A percentile compares a stretch with the other conserved stretches of the same genome.
phyloP scores from a whole-genome alignment of 2,797 vertebrate genomes.

The Lophotriccus pileatus region DNA sequence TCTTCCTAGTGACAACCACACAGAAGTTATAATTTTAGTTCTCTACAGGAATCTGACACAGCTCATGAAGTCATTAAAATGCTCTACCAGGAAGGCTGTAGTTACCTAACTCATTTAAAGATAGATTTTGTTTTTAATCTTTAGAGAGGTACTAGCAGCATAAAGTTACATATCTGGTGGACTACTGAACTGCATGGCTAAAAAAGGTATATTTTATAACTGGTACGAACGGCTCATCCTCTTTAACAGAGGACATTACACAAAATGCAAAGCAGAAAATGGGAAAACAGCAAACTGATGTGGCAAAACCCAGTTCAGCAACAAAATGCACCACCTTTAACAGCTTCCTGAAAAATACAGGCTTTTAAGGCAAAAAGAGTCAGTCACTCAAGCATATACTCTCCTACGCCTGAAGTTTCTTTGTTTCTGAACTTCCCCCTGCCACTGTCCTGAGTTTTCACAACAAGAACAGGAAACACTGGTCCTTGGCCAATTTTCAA shows the following conservation, averaged over 20 bases:
- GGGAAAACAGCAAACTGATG: not conserved
- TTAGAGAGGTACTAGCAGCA: not conserved
- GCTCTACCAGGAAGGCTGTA: not conserved
- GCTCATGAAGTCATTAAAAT: slow-evolving; percentile 4
- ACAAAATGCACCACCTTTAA: not conserved
- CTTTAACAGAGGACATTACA: not conserved
- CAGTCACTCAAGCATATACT: not conserved
- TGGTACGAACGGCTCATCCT: not conserved
- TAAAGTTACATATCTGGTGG: not conserved
- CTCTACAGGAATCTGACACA: slow-evolving; percentile 19
- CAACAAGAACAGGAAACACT: not conserved
- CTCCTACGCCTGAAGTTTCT: not conserved
- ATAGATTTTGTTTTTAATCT: not conserved
- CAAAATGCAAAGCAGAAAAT: not conserved
- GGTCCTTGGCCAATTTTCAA: not conserved
- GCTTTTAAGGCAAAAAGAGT: not conserved
- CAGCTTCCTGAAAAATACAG: not conserved
- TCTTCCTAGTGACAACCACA: slow-evolving; percentile 52
- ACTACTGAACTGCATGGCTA: not conserved
- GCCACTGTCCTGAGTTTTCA: not conserved
- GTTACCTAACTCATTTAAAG: slow-evolving; percentile 36
- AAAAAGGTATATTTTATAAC: not conserved
- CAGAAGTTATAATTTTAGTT: slow-evolving; percentile 43
- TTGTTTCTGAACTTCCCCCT: slow-evolving; percentile 24
- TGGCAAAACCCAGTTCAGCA: not conserved